Percentiles rank a stretch among this genome's conserved stretches.
These are phyloP conservation scores for Symphodus melops DNA, from an alignment of 2,113 vertebrate species.

Conservation along the genomic window DNA sequence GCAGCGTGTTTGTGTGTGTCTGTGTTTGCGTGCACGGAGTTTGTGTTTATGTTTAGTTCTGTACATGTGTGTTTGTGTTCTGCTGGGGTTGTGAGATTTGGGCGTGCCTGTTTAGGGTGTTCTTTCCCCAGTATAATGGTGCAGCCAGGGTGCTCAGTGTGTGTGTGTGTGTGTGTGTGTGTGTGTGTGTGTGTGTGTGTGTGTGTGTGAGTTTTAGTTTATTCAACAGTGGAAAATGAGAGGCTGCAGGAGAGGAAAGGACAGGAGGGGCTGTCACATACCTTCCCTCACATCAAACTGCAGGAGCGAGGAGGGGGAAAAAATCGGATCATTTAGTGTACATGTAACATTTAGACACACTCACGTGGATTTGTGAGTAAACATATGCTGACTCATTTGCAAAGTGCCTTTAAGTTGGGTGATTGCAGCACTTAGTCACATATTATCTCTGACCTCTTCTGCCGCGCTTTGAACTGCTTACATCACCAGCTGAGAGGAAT, in stretches of 20 bases:
- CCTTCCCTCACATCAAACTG: conserved; percentile 42
- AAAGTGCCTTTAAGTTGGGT: conserved; percentile 69
- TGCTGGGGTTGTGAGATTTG: conserved; percentile 71
- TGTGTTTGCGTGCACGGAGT: conserved; percentile 41
- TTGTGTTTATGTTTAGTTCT: conserved; percentile 51
- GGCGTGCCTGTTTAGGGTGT: conserved; percentile 80
- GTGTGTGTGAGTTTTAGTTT: conserved; percentile 55
- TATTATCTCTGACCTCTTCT: conserved; percentile 73
- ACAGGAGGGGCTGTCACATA: conserved; percentile 43
- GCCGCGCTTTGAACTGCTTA: conserved; percentile 67
- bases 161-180: conserved; percentile 20
- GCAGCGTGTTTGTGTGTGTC: conserved; percentile 75
- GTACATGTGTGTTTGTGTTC: conserved; percentile 49
- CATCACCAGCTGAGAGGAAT: conserved; percentile 75
- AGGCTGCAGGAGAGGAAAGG: conserved; percentile 56
- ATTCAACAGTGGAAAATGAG: conserved; percentile 61
- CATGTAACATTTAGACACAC: conserved; percentile 24
- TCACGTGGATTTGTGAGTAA: conserved; percentile 43
- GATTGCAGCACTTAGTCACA: conserved; percentile 78
- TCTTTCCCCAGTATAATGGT: conserved; percentile 71
- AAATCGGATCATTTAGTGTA: conserved; percentile 26
- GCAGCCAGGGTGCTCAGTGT: conserved; percentile 57
- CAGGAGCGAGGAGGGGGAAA: conserved; percentile 20
- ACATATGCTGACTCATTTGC: conserved; percentile 66
- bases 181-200: no score